Conservation (phyloP, 2,113 vertebrate genomes). For the Rhinolophus ferrumequinum region DNA sequence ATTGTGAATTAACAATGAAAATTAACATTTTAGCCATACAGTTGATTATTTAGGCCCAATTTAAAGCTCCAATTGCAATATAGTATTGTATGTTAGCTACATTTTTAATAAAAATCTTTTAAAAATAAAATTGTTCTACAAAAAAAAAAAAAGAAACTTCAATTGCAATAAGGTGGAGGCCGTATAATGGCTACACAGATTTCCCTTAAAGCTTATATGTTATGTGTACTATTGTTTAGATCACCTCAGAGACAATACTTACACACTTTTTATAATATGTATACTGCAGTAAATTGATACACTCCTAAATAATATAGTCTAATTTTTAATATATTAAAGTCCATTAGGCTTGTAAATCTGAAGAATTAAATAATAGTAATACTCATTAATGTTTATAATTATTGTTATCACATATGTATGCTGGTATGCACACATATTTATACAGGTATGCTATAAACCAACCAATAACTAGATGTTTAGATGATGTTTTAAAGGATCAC, state of each 20-base stretch:
- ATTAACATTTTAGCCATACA: conserved; percentile 6
- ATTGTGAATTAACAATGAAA: conserved; percentile 30
- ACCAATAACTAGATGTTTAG: not conserved
- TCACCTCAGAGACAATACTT: not conserved
- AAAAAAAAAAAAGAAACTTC: not conserved
- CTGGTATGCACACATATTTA: too few species aligned
- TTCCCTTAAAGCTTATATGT: not conserved
- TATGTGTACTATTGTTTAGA: not conserved
- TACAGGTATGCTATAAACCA: not conserved
- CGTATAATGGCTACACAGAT: not conserved
- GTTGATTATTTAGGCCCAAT: not conserved
- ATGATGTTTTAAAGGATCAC: conserved; percentile 8
- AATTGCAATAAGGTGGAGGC: not conserved
- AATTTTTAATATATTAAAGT: conserved; percentile 11
- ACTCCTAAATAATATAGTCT: conserved; percentile 13
- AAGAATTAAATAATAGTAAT: conserved; percentile 17
- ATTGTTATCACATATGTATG: not conserved
- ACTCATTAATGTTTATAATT: not conserved
- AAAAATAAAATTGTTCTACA: too few species aligned
- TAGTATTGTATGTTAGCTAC: too few species aligned
- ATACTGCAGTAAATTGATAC: conserved; percentile 14
- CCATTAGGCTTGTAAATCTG: conserved; percentile 24
- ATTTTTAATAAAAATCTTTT: too few species aligned
- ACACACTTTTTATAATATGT: not conserved
- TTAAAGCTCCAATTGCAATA: not conserved